Evolutionary conservation across 2,797 vertebrate species (phyloP), one percentile per base, ranked within the genome.

Genomic region (Siniperca undulata): DNA sequence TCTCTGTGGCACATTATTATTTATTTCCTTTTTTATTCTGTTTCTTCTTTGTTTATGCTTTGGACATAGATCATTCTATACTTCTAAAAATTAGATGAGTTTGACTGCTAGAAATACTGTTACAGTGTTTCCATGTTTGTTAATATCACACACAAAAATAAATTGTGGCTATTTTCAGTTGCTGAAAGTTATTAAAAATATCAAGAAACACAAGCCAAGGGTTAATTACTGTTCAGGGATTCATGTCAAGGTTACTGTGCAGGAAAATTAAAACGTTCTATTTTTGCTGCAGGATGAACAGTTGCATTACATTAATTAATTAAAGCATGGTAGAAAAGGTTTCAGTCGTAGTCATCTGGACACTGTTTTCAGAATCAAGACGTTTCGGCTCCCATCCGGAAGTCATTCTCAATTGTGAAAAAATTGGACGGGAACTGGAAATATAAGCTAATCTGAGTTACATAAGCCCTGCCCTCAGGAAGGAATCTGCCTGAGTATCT

Each of bases 181-280:
- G 5, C 48, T 64, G 60, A 66, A 62, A 53, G 30, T 50, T 11
- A 50, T 60, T 77, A 50, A 24, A 55, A 22, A 61, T 66, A 24
- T 66, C 19, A 48, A 60, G 42, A 61, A 12, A 68, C 7, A 40
- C 8, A 40, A 42, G n/a, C 36, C 58, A 77, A 24, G 22, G 30
- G 34, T 40, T 52, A 52, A 77, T 77, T 52, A 62, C 42, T 59
- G 17, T 36, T 42, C 24, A 17, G 52, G 61, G 61, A 75, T 75
- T 44, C n/a, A 24, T 59, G 42, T 59, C 55, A 68, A 67, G 40
- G 64, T 68, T 56, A 56, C 24, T 53, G 60, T 74, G 34, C 60
- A 53, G 46, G 59, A 40, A 62, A 40, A 52, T 74, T 65, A 65
- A 65, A 44, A 55, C 42, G 24, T 42, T 36, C 27, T 27, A 8